Base-by-base conservation (phyloP, 2,888 invertebrate genomes). In the Toxonevra muliebris region DNA sequence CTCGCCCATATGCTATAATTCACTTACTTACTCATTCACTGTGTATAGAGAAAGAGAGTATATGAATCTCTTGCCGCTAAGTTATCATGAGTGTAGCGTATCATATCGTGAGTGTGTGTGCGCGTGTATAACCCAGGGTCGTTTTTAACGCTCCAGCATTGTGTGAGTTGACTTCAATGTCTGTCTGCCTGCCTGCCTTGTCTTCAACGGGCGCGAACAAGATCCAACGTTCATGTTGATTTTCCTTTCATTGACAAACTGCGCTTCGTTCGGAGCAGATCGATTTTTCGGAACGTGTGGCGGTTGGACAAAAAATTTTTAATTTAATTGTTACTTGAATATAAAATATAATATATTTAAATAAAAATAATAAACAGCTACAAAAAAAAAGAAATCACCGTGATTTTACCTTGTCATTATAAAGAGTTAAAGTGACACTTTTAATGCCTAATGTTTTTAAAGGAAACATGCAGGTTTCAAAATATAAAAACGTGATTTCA, bases 221-320 rank as follows among this genome's bases (percentile, higher is more conserved):
- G 83, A 83, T 84, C 83, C 83, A 81, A 75, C 71, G 81, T 77
- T 71, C 79, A 77, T 78, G 78, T 79, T 78, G 81, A 81, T 84
- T 83, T 83, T 83, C 83, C 83, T 83, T 84, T 83, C 84, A 83
- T 83, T 83, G 76, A 78, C 79, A 78, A 78, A 79, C 75, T 76
- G 79, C 77, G 77, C 79, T 78, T 82, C 81, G 80, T 77, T 76
- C 76, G 75, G 81, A 77, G 71, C 78, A 77, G 82, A 81, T 82
- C 82, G 80, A 78, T 80, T 76, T 76, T 73, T 68, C 65, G 59
- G 65, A 58, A 48, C 12, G 65, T 53, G 52, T 59, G 19, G 42
- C n/a, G 58, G 11, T 48, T 42, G 15, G 45, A 57, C 2, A 30
- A 4, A 30, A 30, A 30, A 4, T 30, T 30, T 30, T 30, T 30